A percentile compares a stretch with the other conserved stretches of the same genome.
phyloP scores from a whole-genome alignment of 1,140 invertebrate genomes.

The Sitodiplosis mosellana region DNA sequence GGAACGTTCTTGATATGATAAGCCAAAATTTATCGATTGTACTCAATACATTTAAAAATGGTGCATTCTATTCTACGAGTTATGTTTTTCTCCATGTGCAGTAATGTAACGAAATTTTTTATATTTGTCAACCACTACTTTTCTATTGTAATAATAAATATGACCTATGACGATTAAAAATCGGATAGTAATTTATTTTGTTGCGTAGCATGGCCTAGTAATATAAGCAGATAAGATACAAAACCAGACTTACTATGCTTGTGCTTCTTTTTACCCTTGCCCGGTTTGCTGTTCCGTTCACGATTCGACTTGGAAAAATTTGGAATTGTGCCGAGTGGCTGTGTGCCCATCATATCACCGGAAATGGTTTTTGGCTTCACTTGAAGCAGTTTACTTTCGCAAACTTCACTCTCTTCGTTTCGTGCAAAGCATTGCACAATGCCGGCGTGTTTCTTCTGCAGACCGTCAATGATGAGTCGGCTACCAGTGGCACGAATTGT shows the following conservation, averaged over 20 bases:
- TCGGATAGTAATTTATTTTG: no score
- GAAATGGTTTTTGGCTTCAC: conserved; percentile 58
- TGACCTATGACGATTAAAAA: no score
- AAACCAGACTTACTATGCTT: conserved; percentile 26
- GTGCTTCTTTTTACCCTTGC: conserved; percentile 27
- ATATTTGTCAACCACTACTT: neutral
- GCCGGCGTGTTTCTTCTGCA: conserved; percentile 66
- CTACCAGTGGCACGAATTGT: conserved; percentile 28
- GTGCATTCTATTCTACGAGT: no score
- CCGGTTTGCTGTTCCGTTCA: conserved; percentile 17
- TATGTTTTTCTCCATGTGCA: no score
- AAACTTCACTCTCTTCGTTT: conserved; percentile 55
- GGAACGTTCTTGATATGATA: neutral
- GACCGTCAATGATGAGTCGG: conserved; percentile 40
- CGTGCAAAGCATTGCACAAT: conserved; percentile 77
- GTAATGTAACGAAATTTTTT: no score
- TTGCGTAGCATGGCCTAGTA: no score
- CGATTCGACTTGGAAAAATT: conserved; percentile 8
- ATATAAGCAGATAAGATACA: no score
- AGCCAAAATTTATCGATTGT: neutral
- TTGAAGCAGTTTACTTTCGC: conserved; percentile 38
- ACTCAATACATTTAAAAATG: neutral
- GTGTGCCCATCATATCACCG: conserved; percentile 19
- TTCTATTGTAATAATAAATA: neutral
- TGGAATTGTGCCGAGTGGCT: conserved; percentile 17